Percentiles rank a stretch among this genome's conserved stretches.
Conservation (phyloP, 2,888 invertebrate species). For the Mesorhabditis sp. region DNA sequence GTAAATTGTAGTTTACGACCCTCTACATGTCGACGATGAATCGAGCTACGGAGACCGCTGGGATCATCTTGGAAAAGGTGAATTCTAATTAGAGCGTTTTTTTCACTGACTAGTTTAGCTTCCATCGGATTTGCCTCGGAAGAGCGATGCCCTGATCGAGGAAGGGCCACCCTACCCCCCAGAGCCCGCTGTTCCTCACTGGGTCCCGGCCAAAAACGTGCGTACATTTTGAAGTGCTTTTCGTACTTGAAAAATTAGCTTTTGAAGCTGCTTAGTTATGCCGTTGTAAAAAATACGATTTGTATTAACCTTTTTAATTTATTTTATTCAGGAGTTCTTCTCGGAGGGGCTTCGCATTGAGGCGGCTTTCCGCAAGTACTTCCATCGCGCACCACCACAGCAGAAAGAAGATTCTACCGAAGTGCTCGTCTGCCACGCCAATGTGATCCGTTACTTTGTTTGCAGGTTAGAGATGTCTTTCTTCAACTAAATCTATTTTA, state of each 20-base stretch:
- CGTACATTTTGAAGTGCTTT: not conserved
- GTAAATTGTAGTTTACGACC: constrained; percentile 66
- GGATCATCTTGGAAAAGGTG: constrained; percentile 70
- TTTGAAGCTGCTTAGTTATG: too few species aligned
- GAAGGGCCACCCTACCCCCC: constrained; percentile 93
- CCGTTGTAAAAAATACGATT: too few species aligned
- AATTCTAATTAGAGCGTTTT: not conserved
- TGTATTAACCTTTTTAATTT: constrained; percentile 1
- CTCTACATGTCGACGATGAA: constrained; percentile 86
- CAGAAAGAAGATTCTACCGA: constrained; percentile 82
- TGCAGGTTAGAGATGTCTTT: constrained; percentile 70
- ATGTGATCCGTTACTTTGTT: constrained; percentile 92
- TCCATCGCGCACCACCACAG: constrained; percentile 77
- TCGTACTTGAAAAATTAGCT: not conserved
- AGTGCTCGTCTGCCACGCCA: constrained; percentile 90
- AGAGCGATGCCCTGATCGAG: constrained; percentile 64
- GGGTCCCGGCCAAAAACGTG: constrained; percentile 79
- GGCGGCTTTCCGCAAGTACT: constrained; percentile 80
- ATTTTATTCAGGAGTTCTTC: constrained; percentile 49
- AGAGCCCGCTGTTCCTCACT: constrained; percentile 82
- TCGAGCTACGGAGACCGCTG: constrained; percentile 84
- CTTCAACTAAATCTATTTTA: constrained; percentile 59
- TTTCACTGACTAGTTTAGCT: constrained; percentile 63
- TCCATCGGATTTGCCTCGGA: constrained; percentile 44
- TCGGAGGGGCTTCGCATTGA: constrained; percentile 53